These are phyloP conservation scores for Drosophila oshimai DNA, from an alignment of 1,140 invertebrate genomes.

Conservation along the genomic window DNA sequence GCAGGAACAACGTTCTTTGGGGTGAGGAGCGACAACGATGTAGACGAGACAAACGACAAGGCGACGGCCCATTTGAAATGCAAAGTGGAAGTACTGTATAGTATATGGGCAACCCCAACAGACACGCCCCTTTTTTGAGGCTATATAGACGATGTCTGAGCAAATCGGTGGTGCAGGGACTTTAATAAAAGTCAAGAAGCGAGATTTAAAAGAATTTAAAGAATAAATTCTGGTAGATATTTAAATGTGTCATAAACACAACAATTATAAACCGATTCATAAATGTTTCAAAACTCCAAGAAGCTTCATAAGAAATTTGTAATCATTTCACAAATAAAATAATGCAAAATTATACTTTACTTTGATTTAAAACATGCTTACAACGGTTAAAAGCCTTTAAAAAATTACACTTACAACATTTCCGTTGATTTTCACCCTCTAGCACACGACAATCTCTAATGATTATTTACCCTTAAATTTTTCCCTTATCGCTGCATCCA, in stretches of 20 bases:
- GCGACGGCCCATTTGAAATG: conserved; percentile 64
- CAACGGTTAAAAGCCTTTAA: too few species aligned
- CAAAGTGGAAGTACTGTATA: too few species aligned
- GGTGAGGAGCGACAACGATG: conserved; percentile 7
- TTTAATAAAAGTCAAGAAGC: neutral
- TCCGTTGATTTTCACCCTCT: neutral
- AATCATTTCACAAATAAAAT: too few species aligned
- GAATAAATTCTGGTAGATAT: neutral
- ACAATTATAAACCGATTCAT: too few species aligned
- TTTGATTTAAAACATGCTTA: too few species aligned
- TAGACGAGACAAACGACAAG: conserved; percentile 47
- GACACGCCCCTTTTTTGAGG: conserved; percentile 36
- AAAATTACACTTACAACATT: neutral
- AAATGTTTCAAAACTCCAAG: too few species aligned
- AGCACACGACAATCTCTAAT: neutral
- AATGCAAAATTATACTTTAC: too few species aligned
- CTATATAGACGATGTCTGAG: neutral
- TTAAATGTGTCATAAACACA: too few species aligned
- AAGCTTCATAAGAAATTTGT: too few species aligned
- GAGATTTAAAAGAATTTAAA: neutral
- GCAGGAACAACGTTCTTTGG: neutral
- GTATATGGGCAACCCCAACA: conserved; percentile 34
- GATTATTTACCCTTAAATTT: neutral
- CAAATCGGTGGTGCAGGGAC: neutral
- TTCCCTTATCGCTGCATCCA: neutral